Base-by-base conservation (phyloP, 2,113 vertebrate genomes). In the Ifrita kowaldi region DNA sequence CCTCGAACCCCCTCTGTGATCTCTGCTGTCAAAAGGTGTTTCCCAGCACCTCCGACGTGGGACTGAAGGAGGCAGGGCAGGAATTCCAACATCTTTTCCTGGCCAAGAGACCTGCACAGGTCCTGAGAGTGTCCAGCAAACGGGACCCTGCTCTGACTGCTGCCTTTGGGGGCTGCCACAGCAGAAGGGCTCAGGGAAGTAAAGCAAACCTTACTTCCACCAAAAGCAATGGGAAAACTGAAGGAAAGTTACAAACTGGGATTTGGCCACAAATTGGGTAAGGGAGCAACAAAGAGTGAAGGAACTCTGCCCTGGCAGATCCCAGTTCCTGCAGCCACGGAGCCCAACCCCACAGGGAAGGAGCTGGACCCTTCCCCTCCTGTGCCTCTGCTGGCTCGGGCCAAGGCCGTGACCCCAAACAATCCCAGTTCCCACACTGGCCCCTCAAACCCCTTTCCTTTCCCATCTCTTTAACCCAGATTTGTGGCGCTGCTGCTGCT, bases 281-380 rank as follows among this genome's bases (percentile, higher is more conserved):
- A 28, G n/a, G 33, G 50, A 79, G 11, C 13, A 10, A 5, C 9
- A 26, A 6, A 14, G 52, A 16, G 18, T 9, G 70, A 11, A 21
- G 41, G n/a, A 82, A 4, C 41, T 44, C 5, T 63, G 42, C 30
- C 55, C 46, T 3, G 50, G 57, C 53, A 35, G 19, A 4, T 2
- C 9, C 37, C 3, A 0, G 23, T 1, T 16, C 9, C 50, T 47
- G 14, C 27, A 52, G 30, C 14, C 47, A 16, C 1, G 0, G 64
- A 65, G 33, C 44, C 33, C 23, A 32, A 0, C 14, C 7, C 60
- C 7, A 2, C 1, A 6, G 75, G 2, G 9, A 16, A 3, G 50
- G 11, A 39, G n/a, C 42, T 0, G 0, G n/a, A 22, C 41, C 70
- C 79, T 46, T 44, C 41, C 62, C 53, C 32, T 52, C 10, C 3